Evolutionary conservation across 1,140 invertebrate species (phyloP), one percentile per base, ranked within the genome.

Genomic region (Zaprionus ghesquierei): DNA sequence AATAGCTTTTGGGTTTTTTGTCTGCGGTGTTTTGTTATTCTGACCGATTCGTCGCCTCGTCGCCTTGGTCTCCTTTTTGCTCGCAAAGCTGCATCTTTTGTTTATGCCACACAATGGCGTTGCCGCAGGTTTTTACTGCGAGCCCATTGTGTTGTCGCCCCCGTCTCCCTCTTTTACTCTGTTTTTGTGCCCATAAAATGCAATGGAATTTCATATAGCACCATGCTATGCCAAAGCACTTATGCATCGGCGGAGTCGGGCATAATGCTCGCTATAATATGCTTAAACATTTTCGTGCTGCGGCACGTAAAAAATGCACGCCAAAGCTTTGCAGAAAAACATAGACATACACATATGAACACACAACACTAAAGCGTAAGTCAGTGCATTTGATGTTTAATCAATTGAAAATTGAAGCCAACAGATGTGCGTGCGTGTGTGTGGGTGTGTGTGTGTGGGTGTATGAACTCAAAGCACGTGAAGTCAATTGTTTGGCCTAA

Each of bases 91-190:
- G 84, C 82, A 79, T 82, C 82, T 87, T 82, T 87, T 87, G 82
- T 87, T 87, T 87, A 89, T 89, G 76, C 84, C 79, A 60, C 72
- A 87, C 82, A 87, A 87, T 87, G 79, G 82, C 59, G 54, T 75
- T 87, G 82, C 79, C 82, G 84, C 82, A 89, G 84, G 82, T 87
- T 86, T 86, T 86, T 86, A 87, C 75, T 79, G 82, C 75, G 53
- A 55, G 69, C 69, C 74, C 77, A 87, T 86, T 86, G 81, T 86
- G 44, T 63, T 55, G 29, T 64, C 41, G 35, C 20, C 33, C 20
- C 25, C 33, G 18, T 55, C 27, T 18, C 44, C 46, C 35, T 50
- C 31, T 31, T 12, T 33, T 22, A 13, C 22, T 15, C 31, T 53
- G 13, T 49, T 41, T 60, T 29, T 49, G 46, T 49, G 84, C 56